Base-by-base conservation (phyloP, 64 coral and sea anemone species). In the Montipora foliosa region DNA sequence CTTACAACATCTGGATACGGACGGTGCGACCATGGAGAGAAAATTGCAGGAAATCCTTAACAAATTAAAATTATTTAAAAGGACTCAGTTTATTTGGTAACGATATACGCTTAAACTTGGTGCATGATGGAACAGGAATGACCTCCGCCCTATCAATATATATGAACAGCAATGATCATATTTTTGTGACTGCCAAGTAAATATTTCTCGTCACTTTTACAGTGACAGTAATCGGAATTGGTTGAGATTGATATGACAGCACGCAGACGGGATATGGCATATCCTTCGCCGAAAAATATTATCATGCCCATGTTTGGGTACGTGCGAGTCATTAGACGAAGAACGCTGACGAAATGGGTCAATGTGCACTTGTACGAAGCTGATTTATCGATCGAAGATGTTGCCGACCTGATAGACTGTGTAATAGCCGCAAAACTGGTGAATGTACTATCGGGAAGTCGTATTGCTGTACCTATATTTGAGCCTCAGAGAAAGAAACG, bases 261-360 rank as follows among this genome's bases (percentile, higher is more conserved):
- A 44, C 24, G 59, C 9, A 16, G 24, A 44, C 9, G 3, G 17
- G 72, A 75, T 5, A 89, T 77, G 87, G 50, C 72, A 37, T 61
- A 51, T 60, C 44, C 5, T 13, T 0, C 10, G 11, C 53, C 53
- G 24, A 77, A 48, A 46, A 77, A 66, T 60, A 60, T n/a, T n/a
- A n/a, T 20, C 79, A 11, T 24, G 16, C 76, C 49, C 1, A 75
- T 87, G 1, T 71, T 21, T 50, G 94, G 89, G 3, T 96, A 98
- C 58, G 67, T 71, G 71, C 76, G 88, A 89, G 88, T 96, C n/a
- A 51, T 96, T 68, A 89, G 87, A 37, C 67, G 97, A 71, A 71
- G 97, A 61, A 90, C 94, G 55, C 95, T 98, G 66, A 96, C 97
- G 60, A 98, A 96, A 88, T 98, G 97, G 97, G 69, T 75, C 16